Percentiles rank a stretch among this genome's conserved stretches.
Conservation (phyloP, 2,797 vertebrate species). For the Rhinichthys osculus region DNA sequence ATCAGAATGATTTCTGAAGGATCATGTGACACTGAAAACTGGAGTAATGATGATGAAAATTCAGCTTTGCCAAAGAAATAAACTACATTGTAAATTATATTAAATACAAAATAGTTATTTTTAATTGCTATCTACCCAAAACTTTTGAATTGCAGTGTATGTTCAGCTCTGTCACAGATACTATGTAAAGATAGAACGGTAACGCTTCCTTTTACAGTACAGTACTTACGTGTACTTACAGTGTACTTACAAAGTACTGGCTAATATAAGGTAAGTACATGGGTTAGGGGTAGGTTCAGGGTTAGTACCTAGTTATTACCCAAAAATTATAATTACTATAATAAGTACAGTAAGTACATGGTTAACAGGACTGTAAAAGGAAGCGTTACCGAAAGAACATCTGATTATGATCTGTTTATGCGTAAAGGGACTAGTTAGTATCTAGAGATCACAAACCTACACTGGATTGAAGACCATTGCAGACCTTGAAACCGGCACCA, state of each 20-base stretch:
- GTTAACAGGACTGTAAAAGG: no score
- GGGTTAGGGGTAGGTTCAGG: no score
- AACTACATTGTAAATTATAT: background rate
- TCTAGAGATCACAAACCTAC: background rate
- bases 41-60: background rate
- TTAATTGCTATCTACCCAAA: background rate
- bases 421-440: background rate
- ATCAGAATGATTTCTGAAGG: background rate
- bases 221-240: no score
- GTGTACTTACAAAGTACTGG: no score
- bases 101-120: background rate
- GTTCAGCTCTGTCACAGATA: conserved; percentile 6
- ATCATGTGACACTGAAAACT: background rate
- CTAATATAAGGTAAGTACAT: no score
- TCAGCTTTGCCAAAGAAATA: background rate
- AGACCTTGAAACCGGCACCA: background rate
- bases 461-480: background rate
- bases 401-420: background rate
- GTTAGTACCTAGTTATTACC: no score
- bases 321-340: no score
- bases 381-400: background rate
- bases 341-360: no score
- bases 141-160: background rate
- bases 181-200: background rate
- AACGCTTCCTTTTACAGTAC: no score